Conservation (phyloP, 2,797 vertebrate species). For the Xerus rutilus region DNA sequence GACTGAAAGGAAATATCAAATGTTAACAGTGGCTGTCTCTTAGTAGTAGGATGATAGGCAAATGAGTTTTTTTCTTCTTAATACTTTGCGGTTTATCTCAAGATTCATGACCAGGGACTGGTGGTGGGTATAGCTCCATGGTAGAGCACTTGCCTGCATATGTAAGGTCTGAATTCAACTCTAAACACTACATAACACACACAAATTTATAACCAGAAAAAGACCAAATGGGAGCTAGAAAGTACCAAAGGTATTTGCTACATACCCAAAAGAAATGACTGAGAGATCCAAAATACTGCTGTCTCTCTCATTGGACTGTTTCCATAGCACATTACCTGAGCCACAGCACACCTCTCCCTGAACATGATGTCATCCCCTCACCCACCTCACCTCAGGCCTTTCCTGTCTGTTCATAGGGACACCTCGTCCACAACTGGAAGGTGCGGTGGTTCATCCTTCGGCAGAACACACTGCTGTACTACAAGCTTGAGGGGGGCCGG, state of each 20-base stretch:
- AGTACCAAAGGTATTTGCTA: background rate
- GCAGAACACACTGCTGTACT: conserved; percentile 95
- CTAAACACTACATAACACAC: background rate
- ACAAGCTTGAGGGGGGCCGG: conserved; percentile 93
- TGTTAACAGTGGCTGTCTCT: background rate
- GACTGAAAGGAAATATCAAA: background rate
- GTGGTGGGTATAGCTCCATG: background rate
- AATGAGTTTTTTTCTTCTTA: background rate
- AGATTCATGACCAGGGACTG: background rate
- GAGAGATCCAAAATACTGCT: background rate
- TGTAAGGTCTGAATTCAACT: background rate
- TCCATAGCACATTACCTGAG: too few relatives aligned
- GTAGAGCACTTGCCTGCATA: background rate
- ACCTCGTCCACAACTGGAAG: conserved; percentile 97
- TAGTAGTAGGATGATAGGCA: background rate
- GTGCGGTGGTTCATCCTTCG: conserved; percentile 95
- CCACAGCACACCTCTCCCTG: too few relatives aligned
- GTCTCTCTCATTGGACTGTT: too few relatives aligned
- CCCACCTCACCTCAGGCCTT: background rate
- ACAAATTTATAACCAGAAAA: background rate
- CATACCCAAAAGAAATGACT: background rate
- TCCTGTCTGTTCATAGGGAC: conserved; percentile 90
- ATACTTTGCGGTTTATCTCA: conserved; percentile 39
- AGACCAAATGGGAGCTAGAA: background rate
- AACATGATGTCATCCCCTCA: rapidly evolving